Conservation (phyloP, 1,140 invertebrate species). For the Pollicipes pollicipes region DNA sequence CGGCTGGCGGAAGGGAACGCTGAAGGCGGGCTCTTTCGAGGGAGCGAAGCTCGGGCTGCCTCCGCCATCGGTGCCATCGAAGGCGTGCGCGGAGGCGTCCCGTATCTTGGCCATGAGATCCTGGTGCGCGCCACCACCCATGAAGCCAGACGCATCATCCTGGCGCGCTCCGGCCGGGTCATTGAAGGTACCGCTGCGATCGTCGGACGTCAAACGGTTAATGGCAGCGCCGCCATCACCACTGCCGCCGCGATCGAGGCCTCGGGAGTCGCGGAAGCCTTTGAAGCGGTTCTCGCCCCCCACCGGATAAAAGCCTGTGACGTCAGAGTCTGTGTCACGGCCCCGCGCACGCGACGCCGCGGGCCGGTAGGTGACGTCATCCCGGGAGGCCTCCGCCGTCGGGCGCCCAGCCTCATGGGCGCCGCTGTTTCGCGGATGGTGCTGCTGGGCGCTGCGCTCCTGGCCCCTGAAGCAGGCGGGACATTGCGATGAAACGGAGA, state of each 20-base stretch:
- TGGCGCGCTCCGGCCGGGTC: neutral
- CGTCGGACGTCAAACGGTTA: neutral
- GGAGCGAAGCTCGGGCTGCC: neutral
- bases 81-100: neutral
- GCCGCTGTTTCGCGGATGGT: too few relatives aligned
- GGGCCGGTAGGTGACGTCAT: too few relatives aligned
- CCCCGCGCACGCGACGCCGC: too few relatives aligned
- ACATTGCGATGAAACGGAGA: too few relatives aligned
- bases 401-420: too few relatives aligned
- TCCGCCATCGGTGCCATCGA: neutral
- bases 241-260: neutral
- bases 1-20: neutral
- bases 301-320: neutral
- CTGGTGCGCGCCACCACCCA: neutral
- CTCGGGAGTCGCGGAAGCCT: too few relatives aligned
- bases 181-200: neutral
- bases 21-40: neutral
- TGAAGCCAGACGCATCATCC: neutral
- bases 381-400: too few relatives aligned
- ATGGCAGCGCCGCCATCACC: too few relatives aligned
- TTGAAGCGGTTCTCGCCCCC: neutral
- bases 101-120: neutral
- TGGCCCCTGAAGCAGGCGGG: too few relatives aligned
- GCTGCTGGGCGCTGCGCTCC: too few relatives aligned
- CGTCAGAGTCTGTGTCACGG: neutral